phyloP scores from a whole-genome alignment of 2,888 invertebrate genomes.

The Andrena camellia region DNA sequence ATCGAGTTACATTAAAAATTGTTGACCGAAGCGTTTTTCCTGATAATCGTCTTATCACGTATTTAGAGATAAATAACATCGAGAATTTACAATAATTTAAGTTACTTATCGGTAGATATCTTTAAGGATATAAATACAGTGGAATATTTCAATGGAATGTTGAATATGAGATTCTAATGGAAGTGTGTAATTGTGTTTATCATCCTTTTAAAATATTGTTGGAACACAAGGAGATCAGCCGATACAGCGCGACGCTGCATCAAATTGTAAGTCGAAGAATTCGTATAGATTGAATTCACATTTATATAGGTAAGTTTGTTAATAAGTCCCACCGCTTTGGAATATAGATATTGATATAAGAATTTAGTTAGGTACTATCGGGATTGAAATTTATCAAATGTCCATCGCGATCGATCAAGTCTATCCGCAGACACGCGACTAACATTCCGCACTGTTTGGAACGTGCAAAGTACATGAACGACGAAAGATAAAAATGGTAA shows the following conservation, averaged over 20 bases:
- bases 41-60: slow-evolving; percentile 30
- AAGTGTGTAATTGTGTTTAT: slow-evolving; percentile 3
- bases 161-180: slow-evolving; percentile 24
- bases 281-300: slow-evolving; percentile 29
- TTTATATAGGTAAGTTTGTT: slow-evolving; percentile 31
- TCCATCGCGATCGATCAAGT: slow-evolving; percentile 32
- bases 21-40: slow-evolving; percentile 25
- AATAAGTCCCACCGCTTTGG: slow-evolving; percentile 31
- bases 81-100: slow-evolving; percentile 56
- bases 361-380: slow-evolving; percentile 35
- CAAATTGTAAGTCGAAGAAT: slow-evolving; percentile 35
- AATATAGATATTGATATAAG: slow-evolving; percentile 26
- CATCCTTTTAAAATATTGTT: slow-evolving; percentile 7
- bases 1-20: slow-evolving; percentile 29
- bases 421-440: slow-evolving; percentile 38
- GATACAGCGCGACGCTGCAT: slow-evolving; percentile 38
- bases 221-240: slow-evolving; percentile 56
- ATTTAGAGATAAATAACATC: slow-evolving; percentile 46
- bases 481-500: slow-evolving; percentile 47
- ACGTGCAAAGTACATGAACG: slow-evolving; percentile 36
- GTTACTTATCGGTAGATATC: slow-evolving; percentile 52
- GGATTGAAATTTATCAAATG: slow-evolving; percentile 12
- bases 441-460: slow-evolving; percentile 21
- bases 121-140: slow-evolving; percentile 48
- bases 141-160: slow-evolving; percentile 51